Evolutionary conservation across 2,113 vertebrate species (phyloP).

Genomic region (Eudyptes chrysolophus): DNA sequence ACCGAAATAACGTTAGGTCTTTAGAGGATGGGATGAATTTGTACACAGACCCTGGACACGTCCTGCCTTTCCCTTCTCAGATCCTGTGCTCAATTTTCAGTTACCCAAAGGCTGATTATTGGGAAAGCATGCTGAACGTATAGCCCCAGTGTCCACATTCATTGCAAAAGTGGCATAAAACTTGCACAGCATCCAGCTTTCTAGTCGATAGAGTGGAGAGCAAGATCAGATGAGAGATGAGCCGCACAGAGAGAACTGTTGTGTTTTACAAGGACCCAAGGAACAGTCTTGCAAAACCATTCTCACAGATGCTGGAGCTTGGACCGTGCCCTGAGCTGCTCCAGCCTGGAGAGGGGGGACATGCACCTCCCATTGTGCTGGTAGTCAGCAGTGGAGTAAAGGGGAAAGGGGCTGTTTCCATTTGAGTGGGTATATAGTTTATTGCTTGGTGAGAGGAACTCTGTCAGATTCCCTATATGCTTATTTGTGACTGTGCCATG

Average conservation of each 20-base stretch:
- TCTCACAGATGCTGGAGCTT: not conserved
- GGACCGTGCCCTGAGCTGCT: not conserved
- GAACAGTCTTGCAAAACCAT: not conserved
- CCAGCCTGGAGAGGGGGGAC: not conserved
- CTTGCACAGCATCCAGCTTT: not conserved
- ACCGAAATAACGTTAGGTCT: not conserved
- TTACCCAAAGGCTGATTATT: not conserved
- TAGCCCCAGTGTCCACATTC: rapidly evolving
- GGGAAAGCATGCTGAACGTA: not conserved
- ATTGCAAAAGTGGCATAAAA: not conserved
- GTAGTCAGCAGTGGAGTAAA: not conserved
- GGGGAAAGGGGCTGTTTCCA: not conserved
- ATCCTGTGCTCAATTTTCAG: not conserved
- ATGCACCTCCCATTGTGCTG: not conserved
- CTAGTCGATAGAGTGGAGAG: not conserved
- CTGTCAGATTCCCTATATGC: not conserved
- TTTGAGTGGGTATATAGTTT: not conserved
- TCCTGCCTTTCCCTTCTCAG: not conserved
- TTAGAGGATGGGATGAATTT: not conserved
- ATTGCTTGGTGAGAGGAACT: not conserved
- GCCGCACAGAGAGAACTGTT: not conserved
- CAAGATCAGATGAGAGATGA: not conserved
- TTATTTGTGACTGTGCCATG: not conserved
- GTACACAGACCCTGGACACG: not conserved
- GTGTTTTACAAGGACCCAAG: not conserved